Base-by-base conservation (phyloP, 2,113 vertebrate species). In the Tragelaphus buxtoni region DNA sequence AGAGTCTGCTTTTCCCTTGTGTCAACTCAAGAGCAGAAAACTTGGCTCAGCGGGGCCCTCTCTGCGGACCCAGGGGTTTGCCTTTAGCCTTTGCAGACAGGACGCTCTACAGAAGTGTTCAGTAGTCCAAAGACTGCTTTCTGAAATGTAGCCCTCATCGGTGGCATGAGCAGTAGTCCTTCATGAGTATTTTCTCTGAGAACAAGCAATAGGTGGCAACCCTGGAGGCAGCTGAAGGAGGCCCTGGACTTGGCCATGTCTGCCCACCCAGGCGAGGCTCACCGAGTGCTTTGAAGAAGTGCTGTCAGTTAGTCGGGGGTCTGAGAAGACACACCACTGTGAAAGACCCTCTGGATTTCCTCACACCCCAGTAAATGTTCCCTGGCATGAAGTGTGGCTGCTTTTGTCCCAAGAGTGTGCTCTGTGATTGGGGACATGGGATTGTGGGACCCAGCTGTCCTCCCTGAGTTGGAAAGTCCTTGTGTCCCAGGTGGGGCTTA, bases 171-270 rank as follows among this genome's bases (percentile, higher is more conserved):
- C 58, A 60, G 28, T 60, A 60, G 26, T 60, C 11, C 58, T 60
- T 60, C 58, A 28, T 11, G 28, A 61, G 28, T 22, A 9, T 65
- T n/a, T 32, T 80, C n/a, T 65, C 58, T 28, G n/a, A 63, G n/a
- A 63, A 42, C 69, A 39, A 42, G 17, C 69, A 42, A 20, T n/a
- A 56, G 17, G 5, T 60, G 51, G 3, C 28, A 9, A 6, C 32
- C 72, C 18, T 2, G 4, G 13, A 87, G 5, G 51, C 17, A 65
- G 16, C 47, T 45, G 58, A 63, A 55, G 35, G 20, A 93, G 12
- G 9, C 32, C 28, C 10, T 4, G 1, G 7, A 7, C 58, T 20
- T 45, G 18, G 26, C 20, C 1, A 2, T 42, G 26, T 16, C 9
- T 39, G 17, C 11, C 5, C 16, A 24, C 5, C 4, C 17, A 8